Evolutionary conservation across 1,140 invertebrate species (phyloP).

Genomic region (Tetragnatha versicolor): DNA sequence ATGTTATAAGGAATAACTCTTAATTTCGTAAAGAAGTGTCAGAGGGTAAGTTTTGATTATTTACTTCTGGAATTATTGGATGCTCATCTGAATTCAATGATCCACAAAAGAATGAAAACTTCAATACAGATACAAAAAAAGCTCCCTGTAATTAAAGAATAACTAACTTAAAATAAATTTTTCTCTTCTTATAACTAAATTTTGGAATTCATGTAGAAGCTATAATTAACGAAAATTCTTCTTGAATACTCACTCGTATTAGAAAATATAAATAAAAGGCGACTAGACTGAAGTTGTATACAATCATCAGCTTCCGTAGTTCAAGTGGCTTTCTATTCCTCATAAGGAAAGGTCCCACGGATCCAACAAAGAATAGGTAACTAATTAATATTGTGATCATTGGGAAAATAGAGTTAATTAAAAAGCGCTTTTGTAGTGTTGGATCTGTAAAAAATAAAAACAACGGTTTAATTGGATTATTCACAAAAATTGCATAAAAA

Average conservation of each 20-base stretch:
- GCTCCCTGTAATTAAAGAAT: conserved; percentile 4
- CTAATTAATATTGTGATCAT: conserved; percentile 1
- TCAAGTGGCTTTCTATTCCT: conserved; percentile 78
- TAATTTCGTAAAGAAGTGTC: neutral
- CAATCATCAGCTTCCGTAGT: conserved; percentile 77
- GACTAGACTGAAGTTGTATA: conserved; percentile 84
- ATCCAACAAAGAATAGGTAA: conserved; percentile 53
- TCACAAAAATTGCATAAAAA: neutral
- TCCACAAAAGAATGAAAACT: conserved; percentile 27
- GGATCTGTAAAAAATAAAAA: conserved; percentile 32
- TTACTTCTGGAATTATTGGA: neutral
- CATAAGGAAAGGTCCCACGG: conserved; percentile 82
- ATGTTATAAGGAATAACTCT: neutral
- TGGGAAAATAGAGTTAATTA: neutral
- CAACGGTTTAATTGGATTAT: neutral
- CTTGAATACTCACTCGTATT: conserved; percentile 1
- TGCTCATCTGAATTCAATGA: neutral
- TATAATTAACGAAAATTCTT: neutral
- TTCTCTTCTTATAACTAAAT: neutral
- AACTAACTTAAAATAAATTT: neutral
- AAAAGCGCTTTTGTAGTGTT: neutral
- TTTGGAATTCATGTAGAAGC: neutral
- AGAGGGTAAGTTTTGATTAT: neutral
- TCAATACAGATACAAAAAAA: conserved; percentile 11
- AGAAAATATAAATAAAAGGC: conserved; percentile 24